These are phyloP conservation scores for Drosophila baimaii DNA, from an alignment of 1,140 invertebrate genomes.

Conservation along the genomic window DNA sequence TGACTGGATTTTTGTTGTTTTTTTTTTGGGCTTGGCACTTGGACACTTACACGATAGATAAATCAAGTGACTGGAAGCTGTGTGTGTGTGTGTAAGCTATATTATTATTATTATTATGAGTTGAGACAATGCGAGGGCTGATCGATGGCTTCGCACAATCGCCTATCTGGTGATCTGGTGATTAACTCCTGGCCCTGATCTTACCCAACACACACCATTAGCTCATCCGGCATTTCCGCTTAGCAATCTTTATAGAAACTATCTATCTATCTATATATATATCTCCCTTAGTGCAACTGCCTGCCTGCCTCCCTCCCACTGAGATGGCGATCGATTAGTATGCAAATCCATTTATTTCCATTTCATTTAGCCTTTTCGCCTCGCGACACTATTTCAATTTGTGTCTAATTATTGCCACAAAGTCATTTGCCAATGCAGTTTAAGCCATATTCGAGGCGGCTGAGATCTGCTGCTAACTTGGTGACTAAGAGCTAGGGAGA, in stretches of 20 bases:
- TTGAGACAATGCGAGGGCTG: slow-evolving; percentile 34
- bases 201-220: slow-evolving; percentile 36
- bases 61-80: slow-evolving; percentile 41
- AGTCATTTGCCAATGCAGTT: slow-evolving; percentile 65
- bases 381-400: slow-evolving; percentile 67
- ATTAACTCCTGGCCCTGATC: slow-evolving; percentile 47
- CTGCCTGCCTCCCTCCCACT: background rate
- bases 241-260: background rate
- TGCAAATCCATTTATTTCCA: slow-evolving; percentile 45
- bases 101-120: background rate
- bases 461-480: slow-evolving; percentile 26
- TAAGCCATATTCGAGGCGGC: no score
- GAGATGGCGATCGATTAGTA: slow-evolving; percentile 30
- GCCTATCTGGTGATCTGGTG: slow-evolving; percentile 7
- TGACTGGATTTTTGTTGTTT: slow-evolving; percentile 17
- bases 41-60: slow-evolving; percentile 49
- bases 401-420: slow-evolving; percentile 72
- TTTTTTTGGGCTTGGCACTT: slow-evolving; percentile 43
- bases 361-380: slow-evolving; percentile 25
- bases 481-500: slow-evolving; percentile 71
- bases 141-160: slow-evolving; percentile 31
- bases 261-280: background rate
- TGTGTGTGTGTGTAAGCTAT: background rate
- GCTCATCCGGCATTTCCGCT: slow-evolving; percentile 51
- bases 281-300: background rate